Percentiles rank a stretch among this genome's conserved stretches.
These are phyloP conservation scores for Kobus ellipsiprymnus DNA, from an alignment of 2,113 vertebrate genomes.

Conservation along the genomic window DNA sequence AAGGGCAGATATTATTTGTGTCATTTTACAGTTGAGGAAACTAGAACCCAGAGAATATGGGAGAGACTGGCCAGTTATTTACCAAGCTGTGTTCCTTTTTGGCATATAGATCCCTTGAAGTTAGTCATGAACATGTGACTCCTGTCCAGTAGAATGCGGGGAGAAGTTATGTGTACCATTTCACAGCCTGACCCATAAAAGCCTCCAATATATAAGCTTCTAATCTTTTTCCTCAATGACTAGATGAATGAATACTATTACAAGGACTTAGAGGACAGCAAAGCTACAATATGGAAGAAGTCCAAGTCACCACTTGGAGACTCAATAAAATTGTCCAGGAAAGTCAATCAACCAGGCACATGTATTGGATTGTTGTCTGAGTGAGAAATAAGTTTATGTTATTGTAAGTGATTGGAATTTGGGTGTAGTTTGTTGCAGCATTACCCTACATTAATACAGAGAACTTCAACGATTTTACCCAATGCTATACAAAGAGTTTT, in stretches of 20 bases:
- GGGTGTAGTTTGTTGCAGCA: not conserved
- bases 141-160: not conserved
- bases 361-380: not conserved
- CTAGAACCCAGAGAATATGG: not conserved
- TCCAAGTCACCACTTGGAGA: not conserved
- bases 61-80: not conserved
- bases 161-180: not conserved
- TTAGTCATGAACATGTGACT: not conserved
- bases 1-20: not conserved
- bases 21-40: conserved; percentile 23
- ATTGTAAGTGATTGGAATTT: not conserved
- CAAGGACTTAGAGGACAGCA: not conserved
- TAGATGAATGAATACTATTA: not conserved
- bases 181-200: not conserved
- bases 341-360: not conserved
- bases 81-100: not conserved
- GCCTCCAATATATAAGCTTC: not conserved
- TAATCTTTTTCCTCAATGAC: not conserved
- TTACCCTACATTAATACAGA: not conserved
- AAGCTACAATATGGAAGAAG: not conserved
- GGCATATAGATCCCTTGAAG: not conserved
- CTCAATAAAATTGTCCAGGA: not conserved
- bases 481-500: not conserved
- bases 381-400: not conserved
- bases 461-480: not conserved